Percentiles rank a stretch among this genome's conserved stretches.
These are phyloP conservation scores for Synanthedon vespiformis DNA, from an alignment of 2,888 invertebrate species.

Conservation along the genomic window DNA sequence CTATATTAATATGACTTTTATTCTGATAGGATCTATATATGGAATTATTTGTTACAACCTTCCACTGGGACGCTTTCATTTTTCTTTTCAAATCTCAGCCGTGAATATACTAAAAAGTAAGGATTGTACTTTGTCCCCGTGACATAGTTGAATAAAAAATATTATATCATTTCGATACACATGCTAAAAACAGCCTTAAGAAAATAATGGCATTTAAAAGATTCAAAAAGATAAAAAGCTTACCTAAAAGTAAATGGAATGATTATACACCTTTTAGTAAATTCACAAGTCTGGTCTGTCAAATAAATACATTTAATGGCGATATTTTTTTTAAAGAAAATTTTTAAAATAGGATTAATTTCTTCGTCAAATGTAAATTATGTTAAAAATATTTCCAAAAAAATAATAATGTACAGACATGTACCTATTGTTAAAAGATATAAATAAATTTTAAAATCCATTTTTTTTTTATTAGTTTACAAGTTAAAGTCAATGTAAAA, in stretches of 20 bases:
- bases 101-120: conserved; percentile 64
- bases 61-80: conserved; percentile 57
- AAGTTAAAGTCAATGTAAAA: conserved; percentile 5
- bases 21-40: conserved; percentile 52
- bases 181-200: conserved; percentile 48
- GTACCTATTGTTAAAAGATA: conserved; percentile 22
- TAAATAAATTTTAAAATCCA: conserved; percentile 65
- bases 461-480: conserved; percentile 49
- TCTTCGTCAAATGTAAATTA: conserved; percentile 56
- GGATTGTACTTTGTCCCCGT: conserved; percentile 33
- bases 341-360: conserved; percentile 30
- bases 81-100: conserved; percentile 58
- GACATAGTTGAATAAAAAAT: conserved; percentile 21
- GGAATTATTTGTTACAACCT: conserved; percentile 51
- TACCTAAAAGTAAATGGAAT: conserved; percentile 58
- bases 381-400: conserved; percentile 55
- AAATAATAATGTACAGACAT: conserved; percentile 23
- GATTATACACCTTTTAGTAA: conserved; percentile 63
- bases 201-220: conserved; percentile 48
- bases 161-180: conserved; percentile 27
- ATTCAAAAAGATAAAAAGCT: conserved; percentile 32
- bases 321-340: conserved; percentile 40
- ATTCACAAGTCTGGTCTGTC: conserved; percentile 34
- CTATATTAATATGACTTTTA: conserved; percentile 61
- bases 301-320: conserved; percentile 9